phyloP scores from a whole-genome alignment of 2,888 invertebrate genomes.

The Brachyptera putata region DNA sequence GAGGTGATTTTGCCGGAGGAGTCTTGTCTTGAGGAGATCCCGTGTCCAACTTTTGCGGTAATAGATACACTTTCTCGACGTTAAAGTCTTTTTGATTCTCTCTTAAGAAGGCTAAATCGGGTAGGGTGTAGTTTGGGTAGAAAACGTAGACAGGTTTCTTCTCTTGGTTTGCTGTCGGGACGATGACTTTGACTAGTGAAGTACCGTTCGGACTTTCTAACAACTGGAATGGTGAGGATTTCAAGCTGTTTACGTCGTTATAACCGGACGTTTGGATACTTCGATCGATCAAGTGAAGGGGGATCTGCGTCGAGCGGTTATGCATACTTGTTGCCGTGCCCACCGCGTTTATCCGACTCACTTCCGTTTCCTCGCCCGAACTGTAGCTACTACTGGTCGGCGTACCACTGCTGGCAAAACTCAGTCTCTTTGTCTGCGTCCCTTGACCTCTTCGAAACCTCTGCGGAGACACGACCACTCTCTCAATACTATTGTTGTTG shows the following conservation, averaged over 20 bases:
- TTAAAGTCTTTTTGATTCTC: slow-evolving; percentile 50
- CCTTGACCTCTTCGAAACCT: slow-evolving; percentile 32
- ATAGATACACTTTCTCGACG: slow-evolving; percentile 59
- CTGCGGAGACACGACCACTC: slow-evolving; percentile 30
- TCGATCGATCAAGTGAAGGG: slow-evolving; percentile 59
- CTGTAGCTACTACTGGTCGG: slow-evolving; percentile 53
- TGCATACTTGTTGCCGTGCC: slow-evolving; percentile 19
- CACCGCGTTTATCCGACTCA: slow-evolving; percentile 45
- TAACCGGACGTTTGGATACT: slow-evolving; percentile 69
- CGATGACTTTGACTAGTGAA: slow-evolving; percentile 29
- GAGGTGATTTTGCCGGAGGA: slow-evolving; percentile 32
- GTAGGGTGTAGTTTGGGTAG: slow-evolving; percentile 86
- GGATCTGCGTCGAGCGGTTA: slow-evolving; percentile 50
- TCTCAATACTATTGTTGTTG: slow-evolving; percentile 51
- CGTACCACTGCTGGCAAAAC: slow-evolving; percentile 44
- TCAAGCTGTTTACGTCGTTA: slow-evolving; percentile 30
- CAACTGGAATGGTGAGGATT: slow-evolving; percentile 27
- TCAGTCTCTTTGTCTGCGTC: slow-evolving; percentile 38
- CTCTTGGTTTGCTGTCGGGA: slow-evolving; percentile 14
- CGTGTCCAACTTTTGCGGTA: slow-evolving; percentile 37
- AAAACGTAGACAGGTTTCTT: slow-evolving; percentile 72
- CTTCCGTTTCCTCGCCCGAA: slow-evolving; percentile 53
- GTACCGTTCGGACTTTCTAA: slow-evolving; percentile 29
- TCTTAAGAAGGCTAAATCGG: slow-evolving; percentile 77
- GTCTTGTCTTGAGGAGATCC: slow-evolving; percentile 39